Evolutionary conservation across 2,113 vertebrate species (phyloP).

Genomic region (Oncorhynchus keta): DNA sequence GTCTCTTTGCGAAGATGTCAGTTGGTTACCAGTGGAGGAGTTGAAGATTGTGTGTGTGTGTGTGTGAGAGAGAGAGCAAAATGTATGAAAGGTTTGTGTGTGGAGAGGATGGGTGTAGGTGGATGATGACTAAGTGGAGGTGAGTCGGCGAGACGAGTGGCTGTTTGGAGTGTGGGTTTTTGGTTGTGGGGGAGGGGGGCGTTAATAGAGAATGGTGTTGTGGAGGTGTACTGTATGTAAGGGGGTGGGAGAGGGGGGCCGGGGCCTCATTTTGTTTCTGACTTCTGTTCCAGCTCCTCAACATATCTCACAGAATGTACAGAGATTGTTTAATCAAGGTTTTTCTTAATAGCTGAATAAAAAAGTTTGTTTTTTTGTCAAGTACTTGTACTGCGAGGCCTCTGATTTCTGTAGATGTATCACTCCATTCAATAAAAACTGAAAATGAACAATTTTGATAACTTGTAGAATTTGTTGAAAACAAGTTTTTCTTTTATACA

Average conservation of each 20-base stretch:
- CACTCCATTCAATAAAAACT: slow-evolving; percentile 68
- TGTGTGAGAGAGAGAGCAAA: neutral
- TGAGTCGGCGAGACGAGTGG: too few relatives aligned
- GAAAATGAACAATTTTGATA: slow-evolving; percentile 26
- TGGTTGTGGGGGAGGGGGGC: slow-evolving; percentile 16
- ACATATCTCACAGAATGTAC: slow-evolving; percentile 78
- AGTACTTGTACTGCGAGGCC: slow-evolving; percentile 69
- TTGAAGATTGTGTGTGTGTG: neutral
- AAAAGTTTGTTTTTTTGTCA: slow-evolving; percentile 43
- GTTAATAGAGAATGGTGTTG: neutral
- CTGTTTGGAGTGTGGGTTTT: neutral
- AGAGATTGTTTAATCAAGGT: slow-evolving; percentile 58
- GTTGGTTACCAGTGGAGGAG: neutral
- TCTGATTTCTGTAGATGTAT: slow-evolving; percentile 74
- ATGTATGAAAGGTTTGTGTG: neutral
- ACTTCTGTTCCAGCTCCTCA: slow-evolving; percentile 63
- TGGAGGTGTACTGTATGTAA: too few relatives aligned
- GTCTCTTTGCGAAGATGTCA: neutral
- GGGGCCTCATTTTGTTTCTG: slow-evolving; percentile 60
- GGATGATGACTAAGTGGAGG: too few relatives aligned
- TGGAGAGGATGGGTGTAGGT: slow-evolving; percentile 9
- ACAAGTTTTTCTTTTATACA: too few relatives aligned
- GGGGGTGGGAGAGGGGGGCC: neutral
- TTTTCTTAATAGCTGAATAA: slow-evolving; percentile 63
- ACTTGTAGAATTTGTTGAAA: neutral